Evolutionary conservation across 2,888 invertebrate species (phyloP).

Genomic region (Spisula solida): DNA sequence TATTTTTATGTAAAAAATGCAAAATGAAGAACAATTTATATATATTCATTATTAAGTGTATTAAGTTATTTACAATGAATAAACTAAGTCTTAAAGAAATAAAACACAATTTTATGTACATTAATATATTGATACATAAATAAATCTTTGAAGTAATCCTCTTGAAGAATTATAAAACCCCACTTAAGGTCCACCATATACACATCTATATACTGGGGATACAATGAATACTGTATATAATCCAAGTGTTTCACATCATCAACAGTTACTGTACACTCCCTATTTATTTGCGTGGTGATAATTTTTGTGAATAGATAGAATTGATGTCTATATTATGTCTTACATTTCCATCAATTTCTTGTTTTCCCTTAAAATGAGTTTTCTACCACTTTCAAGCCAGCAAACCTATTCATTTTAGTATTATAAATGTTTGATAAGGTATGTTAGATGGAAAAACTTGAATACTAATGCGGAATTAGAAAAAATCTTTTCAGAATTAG

Average conservation of each 20-base stretch:
- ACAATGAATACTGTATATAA: neutral
- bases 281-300: neutral
- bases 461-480: no score
- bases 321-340: neutral
- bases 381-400: no score
- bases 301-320: neutral
- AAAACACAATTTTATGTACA: neutral
- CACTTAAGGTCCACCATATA: slow-evolving; percentile 6
- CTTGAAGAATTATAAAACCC: neutral
- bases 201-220: neutral
- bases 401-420: no score
- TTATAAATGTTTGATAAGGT: no score
- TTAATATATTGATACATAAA: slow-evolving; percentile 11
- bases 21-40: neutral
- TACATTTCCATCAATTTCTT: no score
- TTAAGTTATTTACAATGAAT: neutral
- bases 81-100: neutral
- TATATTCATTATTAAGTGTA: neutral
- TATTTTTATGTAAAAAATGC: neutral
- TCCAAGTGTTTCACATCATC: neutral
- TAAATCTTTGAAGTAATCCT: neutral
- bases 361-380: no score
- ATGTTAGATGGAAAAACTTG: no score
- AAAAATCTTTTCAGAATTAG: no score
- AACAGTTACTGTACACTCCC: neutral